A percentile compares a stretch with the other conserved stretches of the same genome.
Evolutionary conservation across 2,113 vertebrate species (phyloP).

Genomic region (Meles meles): DNA sequence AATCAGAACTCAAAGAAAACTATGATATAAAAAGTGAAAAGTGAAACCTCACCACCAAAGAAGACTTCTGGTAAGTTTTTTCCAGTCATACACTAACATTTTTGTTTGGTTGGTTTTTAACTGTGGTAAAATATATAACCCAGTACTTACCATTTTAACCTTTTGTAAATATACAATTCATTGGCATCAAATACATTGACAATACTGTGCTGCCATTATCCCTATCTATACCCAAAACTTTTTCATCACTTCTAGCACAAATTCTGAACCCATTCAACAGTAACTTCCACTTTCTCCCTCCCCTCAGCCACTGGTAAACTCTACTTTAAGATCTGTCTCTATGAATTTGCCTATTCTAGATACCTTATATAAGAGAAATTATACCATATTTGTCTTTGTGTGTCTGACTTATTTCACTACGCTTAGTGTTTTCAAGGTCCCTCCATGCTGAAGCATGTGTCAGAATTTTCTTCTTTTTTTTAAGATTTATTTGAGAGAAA

Average conservation of each 20-base stretch:
- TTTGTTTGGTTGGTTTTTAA: neutral
- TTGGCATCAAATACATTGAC: neutral
- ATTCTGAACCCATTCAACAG: neutral
- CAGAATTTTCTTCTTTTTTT: neutral
- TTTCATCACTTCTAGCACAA: neutral
- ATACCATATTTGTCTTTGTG: neutral
- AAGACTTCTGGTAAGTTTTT: neutral
- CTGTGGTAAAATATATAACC: neutral
- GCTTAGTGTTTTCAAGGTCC: neutral
- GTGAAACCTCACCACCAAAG: neutral
- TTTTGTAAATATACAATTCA: neutral
- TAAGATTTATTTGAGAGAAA: too few relatives aligned
- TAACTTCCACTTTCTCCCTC: neutral
- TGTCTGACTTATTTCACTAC: neutral
- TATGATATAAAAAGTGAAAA: neutral
- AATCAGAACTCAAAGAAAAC: neutral
- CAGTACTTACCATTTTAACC: neutral
- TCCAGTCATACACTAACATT: neutral
- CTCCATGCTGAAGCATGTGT: neutral
- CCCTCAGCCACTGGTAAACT: neutral
- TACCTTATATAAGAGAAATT: too few relatives aligned
- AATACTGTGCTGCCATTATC: neutral
- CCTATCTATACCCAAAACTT: neutral
- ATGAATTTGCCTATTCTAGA: neutral
- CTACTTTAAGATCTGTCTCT: neutral